phyloP scores from a whole-genome alignment of 2,797 vertebrate genomes.

The Tinamus major region DNA sequence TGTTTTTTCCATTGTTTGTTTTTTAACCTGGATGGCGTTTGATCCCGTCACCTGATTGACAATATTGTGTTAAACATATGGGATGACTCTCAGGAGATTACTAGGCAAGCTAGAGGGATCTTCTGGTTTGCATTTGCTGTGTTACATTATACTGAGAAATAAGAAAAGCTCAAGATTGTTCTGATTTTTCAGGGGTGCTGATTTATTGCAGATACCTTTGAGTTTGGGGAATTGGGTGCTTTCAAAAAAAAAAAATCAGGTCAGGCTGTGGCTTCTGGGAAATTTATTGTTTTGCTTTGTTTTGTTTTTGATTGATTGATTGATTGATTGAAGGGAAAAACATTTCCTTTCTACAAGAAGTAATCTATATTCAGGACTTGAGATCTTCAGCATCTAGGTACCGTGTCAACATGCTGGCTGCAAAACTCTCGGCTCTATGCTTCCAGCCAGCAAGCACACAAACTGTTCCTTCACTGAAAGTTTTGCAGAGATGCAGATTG shows the following conservation, averaged over 20 bases:
- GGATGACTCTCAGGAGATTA: not conserved
- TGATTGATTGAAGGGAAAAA: not conserved
- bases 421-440: not conserved
- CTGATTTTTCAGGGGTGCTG: constrained; percentile 21
- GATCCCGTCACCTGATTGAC: not conserved
- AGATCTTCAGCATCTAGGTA: not conserved
- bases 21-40: not conserved
- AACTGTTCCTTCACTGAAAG: not conserved
- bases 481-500: not conserved
- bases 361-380: not conserved
- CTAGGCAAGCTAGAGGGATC: not conserved
- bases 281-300: not conserved
- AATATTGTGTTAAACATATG: not conserved
- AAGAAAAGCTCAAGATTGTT: constrained; percentile 1
- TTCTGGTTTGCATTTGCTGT: not conserved
- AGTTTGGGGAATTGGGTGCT: not conserved
- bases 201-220: not conserved
- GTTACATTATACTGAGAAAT: not conserved
- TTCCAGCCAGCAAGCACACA: not conserved
- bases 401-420: not conserved
- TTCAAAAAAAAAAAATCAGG: not conserved
- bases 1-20: not conserved
- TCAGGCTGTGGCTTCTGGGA: not conserved
- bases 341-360: not conserved
- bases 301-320: too few relatives aligned